phyloP scores from a whole-genome alignment of 1,140 invertebrate species.

The Drosophila funebris region DNA sequence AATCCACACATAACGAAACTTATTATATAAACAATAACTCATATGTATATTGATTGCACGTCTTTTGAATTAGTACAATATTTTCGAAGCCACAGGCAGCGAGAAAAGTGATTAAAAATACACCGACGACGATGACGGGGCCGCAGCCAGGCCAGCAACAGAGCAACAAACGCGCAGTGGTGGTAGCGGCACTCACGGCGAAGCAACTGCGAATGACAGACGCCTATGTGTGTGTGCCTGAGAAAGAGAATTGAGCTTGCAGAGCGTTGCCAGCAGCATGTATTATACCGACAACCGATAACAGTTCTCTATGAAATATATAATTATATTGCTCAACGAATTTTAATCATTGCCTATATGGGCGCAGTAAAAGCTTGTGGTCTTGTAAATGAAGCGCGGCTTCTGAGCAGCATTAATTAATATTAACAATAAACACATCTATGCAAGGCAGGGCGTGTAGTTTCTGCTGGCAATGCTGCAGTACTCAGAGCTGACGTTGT shows the following conservation, averaged over 20 bases:
- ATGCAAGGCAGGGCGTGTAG: conserved; percentile 42
- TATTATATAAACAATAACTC: conserved; percentile 78
- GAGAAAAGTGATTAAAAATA: conserved; percentile 76
- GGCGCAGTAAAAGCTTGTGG: not conserved
- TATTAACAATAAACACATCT: conserved; percentile 4
- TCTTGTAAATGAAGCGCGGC: not conserved
- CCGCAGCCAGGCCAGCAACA: conserved; percentile 67
- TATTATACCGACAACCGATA: conserved; percentile 14
- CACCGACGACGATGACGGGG: conserved; percentile 62
- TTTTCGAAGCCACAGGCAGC: conserved; percentile 48
- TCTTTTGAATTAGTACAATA: conserved; percentile 41
- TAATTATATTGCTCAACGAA: not conserved
- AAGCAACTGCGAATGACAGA: conserved; percentile 52
- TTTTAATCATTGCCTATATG: not conserved
- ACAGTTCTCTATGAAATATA: not conserved
- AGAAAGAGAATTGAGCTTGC: conserved; percentile 17
- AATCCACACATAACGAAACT: conserved; percentile 30
- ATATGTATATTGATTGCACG: conserved; percentile 52
- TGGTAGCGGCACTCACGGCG: conserved; percentile 46
- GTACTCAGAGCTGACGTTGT: conserved; percentile 56
- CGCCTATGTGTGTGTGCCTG: conserved; percentile 13
- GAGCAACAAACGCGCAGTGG: conserved; percentile 57
- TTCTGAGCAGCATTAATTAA: not conserved
- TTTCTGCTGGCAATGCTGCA: conserved; percentile 70
- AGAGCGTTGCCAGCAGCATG: conserved; percentile 33